Percentiles rank a stretch among this genome's conserved stretches.
Evolutionary conservation across 2,113 vertebrate species (phyloP).

Genomic region (Ibidorhyncha struthersii): DNA sequence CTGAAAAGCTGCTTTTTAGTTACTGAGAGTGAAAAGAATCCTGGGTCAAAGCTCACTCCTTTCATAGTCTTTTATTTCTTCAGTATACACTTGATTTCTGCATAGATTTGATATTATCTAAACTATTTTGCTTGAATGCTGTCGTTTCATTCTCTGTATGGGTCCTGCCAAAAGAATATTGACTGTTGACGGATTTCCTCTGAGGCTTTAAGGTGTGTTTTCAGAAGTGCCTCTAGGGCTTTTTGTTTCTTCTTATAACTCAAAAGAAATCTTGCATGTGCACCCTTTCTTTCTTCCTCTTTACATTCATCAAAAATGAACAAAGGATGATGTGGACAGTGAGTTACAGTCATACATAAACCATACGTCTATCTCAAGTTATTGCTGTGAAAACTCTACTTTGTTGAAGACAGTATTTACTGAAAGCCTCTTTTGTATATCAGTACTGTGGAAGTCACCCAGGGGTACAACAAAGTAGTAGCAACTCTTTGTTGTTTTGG

Average conservation of each 20-base stretch:
- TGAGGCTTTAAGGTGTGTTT: not conserved
- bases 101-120: conserved; percentile 30
- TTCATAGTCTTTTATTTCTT: conserved; percentile 12
- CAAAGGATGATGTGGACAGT: conserved; percentile 12
- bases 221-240: conserved; percentile 17
- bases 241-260: conserved; percentile 34
- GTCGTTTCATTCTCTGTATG: not conserved
- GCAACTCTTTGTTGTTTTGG: not conserved
- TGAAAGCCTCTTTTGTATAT: not conserved
- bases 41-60: conserved; percentile 34
- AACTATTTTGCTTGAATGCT: not conserved
- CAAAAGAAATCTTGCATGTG: not conserved
- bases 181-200: conserved; percentile 4
- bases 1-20: conserved; percentile 3
- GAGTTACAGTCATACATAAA: conserved; percentile 46
- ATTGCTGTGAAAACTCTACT: not conserved
- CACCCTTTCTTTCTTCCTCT: conserved; percentile 12
- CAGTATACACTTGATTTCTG: conserved; percentile 31
- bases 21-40: conserved; percentile 7
- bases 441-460: not conserved
- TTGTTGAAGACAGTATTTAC: not conserved
- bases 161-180: not conserved
- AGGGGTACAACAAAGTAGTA: not conserved
- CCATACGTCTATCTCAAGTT: not conserved
- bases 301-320: conserved; percentile 43